Conservation (phyloP, 2,888 invertebrate species). For the Hemaris fuciformis region DNA sequence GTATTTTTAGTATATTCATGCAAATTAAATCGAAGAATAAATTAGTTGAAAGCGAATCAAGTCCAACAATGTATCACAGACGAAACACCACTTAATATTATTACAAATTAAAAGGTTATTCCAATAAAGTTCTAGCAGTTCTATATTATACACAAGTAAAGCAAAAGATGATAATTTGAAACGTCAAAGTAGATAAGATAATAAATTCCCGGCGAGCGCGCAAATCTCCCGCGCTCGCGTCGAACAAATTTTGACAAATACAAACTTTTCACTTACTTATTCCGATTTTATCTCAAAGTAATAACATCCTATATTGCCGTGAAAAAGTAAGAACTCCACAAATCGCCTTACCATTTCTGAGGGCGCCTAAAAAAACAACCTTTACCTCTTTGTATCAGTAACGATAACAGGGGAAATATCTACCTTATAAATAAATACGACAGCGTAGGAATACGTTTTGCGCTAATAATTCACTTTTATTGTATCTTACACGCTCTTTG, state of each 20-base stretch:
- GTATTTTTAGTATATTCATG: no score
- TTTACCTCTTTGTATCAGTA: slow-evolving; percentile 49
- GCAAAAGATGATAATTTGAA: neutral
- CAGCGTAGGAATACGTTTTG: slow-evolving; percentile 69
- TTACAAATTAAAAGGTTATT: neutral
- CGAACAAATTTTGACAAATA: slow-evolving; percentile 11
- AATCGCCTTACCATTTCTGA: slow-evolving; percentile 20
- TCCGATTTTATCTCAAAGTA: slow-evolving; percentile 17
- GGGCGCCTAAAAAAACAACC: slow-evolving; percentile 44
- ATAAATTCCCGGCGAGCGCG: neutral
- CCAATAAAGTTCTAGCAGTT: neutral
- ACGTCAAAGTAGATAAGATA: slow-evolving; percentile 5
- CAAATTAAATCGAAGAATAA: no score
- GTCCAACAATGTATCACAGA: neutral
- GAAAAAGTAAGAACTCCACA: slow-evolving; percentile 18
- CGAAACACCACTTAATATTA: neutral
- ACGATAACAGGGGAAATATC: slow-evolving; percentile 52
- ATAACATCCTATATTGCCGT: slow-evolving; percentile 16
- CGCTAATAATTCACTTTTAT: slow-evolving; percentile 80
- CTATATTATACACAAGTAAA: neutral
- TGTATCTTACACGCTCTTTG: slow-evolving; percentile 77
- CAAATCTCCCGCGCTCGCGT: neutral
- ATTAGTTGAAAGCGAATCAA: neutral
- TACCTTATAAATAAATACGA: slow-evolving; percentile 58
- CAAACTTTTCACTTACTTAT: slow-evolving; percentile 21